Conservation (phyloP, 2,113 vertebrate species). For the Lycaon pictus region DNA sequence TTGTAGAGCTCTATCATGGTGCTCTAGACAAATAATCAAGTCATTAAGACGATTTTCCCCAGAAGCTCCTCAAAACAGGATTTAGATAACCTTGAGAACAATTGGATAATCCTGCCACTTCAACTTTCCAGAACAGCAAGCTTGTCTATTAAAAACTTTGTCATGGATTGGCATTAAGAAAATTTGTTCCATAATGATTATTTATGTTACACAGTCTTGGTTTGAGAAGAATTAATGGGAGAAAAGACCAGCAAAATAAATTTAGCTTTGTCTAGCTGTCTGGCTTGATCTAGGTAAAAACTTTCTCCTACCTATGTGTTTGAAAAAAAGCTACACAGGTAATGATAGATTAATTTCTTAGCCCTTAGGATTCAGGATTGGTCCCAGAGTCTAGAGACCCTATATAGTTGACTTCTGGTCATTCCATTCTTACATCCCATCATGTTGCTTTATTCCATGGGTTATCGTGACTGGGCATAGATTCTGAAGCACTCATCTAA, state of each 20-base stretch:
- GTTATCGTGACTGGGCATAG: background rate
- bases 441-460: background rate
- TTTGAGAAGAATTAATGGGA: background rate
- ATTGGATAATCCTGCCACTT: background rate
- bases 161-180: background rate
- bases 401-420: background rate
- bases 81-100: background rate
- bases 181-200: conserved; percentile 10
- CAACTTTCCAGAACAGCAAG: background rate
- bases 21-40: background rate
- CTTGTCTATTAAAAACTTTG: conserved; percentile 1
- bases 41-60: conserved; percentile 23
- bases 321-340: background rate
- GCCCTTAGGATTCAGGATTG: background rate
- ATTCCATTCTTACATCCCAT: background rate
- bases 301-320: background rate
- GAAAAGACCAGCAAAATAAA: background rate
- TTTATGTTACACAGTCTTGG: background rate
- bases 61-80: background rate
- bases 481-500: background rate
- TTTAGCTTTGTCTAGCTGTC: background rate
- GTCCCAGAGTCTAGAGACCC: background rate
- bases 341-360: background rate
- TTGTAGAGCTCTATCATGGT: background rate
- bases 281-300: background rate